Evolutionary conservation across 2,797 vertebrate species (phyloP), one percentile per base, ranked within the genome.

Genomic region (Serranus cabrilla): DNA sequence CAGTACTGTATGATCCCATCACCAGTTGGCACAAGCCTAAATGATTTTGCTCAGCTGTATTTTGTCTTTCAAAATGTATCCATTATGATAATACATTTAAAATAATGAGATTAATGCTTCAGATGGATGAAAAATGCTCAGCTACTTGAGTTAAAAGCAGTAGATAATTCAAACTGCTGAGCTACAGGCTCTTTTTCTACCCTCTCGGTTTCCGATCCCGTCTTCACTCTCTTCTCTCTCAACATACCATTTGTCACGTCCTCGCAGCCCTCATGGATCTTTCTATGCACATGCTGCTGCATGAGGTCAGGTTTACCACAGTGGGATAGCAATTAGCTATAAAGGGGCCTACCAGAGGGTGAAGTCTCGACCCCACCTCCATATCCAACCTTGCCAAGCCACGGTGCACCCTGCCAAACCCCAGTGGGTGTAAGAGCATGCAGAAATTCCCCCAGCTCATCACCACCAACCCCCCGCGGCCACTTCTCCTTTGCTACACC

Each of bases 331-430:
- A 65, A n/a, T 82, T 82, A 83, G 89, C 82, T 84, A 64, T 72
- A 89, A 91, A 84, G 79, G 69, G 90, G 77, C 77, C 79, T 91
- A 89, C 87, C 73, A 73, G 78, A 68, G 82, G 56, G 80, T 63
- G 37, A 85, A 71, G 72, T 74, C 51, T 72, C 81, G 77, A 91
- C 71, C 84, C 72, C 43, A 74, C 70, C 54, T 81, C 70, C 78
- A 49, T 66, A 73, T 83, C 71, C 46, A 79, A 59, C 43, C 71
- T 74, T 74, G 87, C 79, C 83, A 85, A 88, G 47, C 79, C 40
- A 52, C 11, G 21, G 51, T 56, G 16, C 11, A 50, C 63, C 54
- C 67, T 39, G 66, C 73, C 80, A 81, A 90, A 89, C 73, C 77
- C 74, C 58, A 81, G 81, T 63, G 78, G 78, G 72, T 74, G 74